A percentile compares a stretch with the other conserved stretches of the same genome.
Evolutionary conservation across 2,888 invertebrate genomes (phyloP).

Genomic region (Zonitis immaculata): DNA sequence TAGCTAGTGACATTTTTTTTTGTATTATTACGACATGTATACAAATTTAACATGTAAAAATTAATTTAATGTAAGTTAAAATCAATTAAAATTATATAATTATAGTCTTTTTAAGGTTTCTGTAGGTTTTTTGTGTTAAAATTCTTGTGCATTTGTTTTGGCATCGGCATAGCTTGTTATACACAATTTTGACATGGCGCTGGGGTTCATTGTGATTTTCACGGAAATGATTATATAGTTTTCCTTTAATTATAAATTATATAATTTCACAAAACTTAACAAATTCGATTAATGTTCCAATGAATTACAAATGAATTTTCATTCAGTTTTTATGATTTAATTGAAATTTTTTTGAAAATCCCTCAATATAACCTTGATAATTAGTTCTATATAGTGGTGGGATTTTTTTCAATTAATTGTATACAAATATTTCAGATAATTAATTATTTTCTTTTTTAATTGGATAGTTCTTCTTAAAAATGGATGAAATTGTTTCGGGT

Average conservation of each 20-base stretch:
- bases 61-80: slow-evolving; percentile 38
- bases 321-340: background rate
- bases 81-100: slow-evolving; percentile 1
- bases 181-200: slow-evolving; percentile 32
- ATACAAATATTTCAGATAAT: slow-evolving; percentile 2
- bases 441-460: slow-evolving; percentile 3
- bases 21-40: slow-evolving; percentile 53
- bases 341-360: background rate
- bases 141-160: slow-evolving; percentile 18
- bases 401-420: background rate
- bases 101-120: background rate
- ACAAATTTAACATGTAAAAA: slow-evolving; percentile 50
- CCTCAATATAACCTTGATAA: slow-evolving; percentile 20
- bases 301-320: background rate
- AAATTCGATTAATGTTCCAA: background rate
- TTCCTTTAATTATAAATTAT: background rate
- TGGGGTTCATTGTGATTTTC: slow-evolving; percentile 27
- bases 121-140: background rate
- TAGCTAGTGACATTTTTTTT: slow-evolving; percentile 46
- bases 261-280: background rate
- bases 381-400: background rate
- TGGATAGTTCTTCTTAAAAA: slow-evolving; percentile 28
- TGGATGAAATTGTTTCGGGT: slow-evolving; percentile 47
- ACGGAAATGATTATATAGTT: slow-evolving; percentile 10
- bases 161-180: slow-evolving; percentile 23